phyloP scores from a whole-genome alignment of 1,140 invertebrate genomes.

The Ditylenchus dipsaci region DNA sequence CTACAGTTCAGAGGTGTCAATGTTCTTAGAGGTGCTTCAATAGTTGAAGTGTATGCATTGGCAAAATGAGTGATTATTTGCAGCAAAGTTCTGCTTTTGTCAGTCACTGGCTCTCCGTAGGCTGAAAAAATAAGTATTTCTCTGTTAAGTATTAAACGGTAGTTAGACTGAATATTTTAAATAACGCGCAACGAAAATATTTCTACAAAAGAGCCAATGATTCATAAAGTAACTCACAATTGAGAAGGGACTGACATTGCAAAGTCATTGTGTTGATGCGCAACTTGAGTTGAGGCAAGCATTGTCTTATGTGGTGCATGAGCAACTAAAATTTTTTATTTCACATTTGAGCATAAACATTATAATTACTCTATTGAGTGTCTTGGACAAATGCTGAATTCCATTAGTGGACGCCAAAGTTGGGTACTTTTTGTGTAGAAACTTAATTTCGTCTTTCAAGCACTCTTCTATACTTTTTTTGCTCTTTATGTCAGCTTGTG shows the following conservation, averaged over 20 bases:
- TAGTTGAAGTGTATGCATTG: slow-evolving; percentile 91
- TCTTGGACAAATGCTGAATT: slow-evolving; percentile 92
- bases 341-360: not conserved
- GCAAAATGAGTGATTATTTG: slow-evolving; percentile 99
- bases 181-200: no score
- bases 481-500: slow-evolving; percentile 92
- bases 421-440: slow-evolving; percentile 91
- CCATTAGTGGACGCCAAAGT: slow-evolving; percentile 91
- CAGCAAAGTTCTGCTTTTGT: slow-evolving; percentile 79
- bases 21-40: slow-evolving; percentile 90
- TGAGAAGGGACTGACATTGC: slow-evolving; percentile 81
- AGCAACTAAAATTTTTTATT: slow-evolving; percentile 66
- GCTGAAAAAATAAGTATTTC: no score
- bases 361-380: slow-evolving; percentile 74
- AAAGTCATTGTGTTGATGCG: slow-evolving; percentile 93
- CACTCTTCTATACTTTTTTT: slow-evolving; percentile 80
- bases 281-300: slow-evolving; percentile 93
- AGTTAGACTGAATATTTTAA: no score
- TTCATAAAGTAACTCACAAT: no score
- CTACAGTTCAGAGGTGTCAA: slow-evolving; percentile 88
- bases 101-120: slow-evolving; percentile 88
- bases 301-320: slow-evolving; percentile 98
- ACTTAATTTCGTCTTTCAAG: slow-evolving; percentile 86
- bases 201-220: no score
- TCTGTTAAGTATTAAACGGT: no score